Percentiles rank a stretch among this genome's conserved stretches.
Evolutionary conservation across 2,888 invertebrate species (phyloP).

Genomic region (Pecten maximus): DNA sequence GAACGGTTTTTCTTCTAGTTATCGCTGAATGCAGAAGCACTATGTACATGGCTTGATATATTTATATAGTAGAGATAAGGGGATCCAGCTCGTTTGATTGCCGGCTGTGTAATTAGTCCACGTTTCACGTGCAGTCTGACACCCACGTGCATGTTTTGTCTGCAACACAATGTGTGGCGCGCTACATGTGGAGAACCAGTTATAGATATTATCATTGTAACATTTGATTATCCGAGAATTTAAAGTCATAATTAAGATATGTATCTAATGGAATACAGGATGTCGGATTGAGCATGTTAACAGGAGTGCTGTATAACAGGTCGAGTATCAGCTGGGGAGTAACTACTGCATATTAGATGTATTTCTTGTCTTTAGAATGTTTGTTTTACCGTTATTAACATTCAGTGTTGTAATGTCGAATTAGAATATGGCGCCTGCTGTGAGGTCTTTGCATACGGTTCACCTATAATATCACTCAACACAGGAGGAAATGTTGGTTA

Average conservation of each 20-base stretch:
- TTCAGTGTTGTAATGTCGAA: neutral
- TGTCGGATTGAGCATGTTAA: neutral
- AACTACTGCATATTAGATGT: neutral
- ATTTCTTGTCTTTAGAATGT: neutral
- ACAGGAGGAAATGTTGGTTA: neutral
- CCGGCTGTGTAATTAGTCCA: neutral
- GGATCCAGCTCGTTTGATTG: neutral
- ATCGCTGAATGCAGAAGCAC: neutral
- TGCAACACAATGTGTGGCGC: slow-evolving; percentile 6
- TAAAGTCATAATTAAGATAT: neutral
- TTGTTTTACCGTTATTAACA: neutral
- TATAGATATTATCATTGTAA: slow-evolving; percentile 2
- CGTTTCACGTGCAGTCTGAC: neutral
- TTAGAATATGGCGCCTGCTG: neutral
- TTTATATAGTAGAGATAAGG: neutral
- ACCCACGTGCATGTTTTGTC: slow-evolving; percentile 24
- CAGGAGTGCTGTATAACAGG: neutral
- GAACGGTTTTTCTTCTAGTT: neutral
- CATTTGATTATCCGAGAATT: neutral
- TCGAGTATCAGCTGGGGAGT: neutral
- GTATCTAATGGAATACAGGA: neutral
- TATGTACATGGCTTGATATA: neutral
- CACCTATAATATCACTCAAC: neutral
- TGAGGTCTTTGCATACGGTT: neutral
- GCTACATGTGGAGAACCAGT: neutral